Evolutionary conservation across 2,888 invertebrate species (phyloP), one percentile per base, ranked within the genome.

Genomic region (Catocala fraxini): DNA sequence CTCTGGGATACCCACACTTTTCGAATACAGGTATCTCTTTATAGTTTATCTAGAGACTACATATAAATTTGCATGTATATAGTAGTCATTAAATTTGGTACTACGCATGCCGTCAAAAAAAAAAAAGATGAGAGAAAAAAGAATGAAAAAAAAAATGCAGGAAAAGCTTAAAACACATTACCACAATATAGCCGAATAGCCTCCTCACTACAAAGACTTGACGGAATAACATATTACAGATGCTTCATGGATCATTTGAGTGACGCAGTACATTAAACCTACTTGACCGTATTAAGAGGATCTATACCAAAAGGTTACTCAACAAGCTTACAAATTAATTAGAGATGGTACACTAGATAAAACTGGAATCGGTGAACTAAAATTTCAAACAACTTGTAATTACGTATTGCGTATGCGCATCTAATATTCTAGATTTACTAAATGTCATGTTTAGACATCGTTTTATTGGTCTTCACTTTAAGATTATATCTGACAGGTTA

Each of bases 311-410:
- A 59, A 65, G 59, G 54, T 59, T 63, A 45, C 35, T 63, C 51
- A 59, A n/a, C n/a, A 15, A 73, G 54, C 49, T 70, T 56, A 61
- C 51, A 49, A 70, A 61, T 70, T 69, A 59, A 70, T 70, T 65
- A 59, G 56, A 43, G 56, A 65, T 65, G 54, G 56, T 60, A 56
- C 59, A 51, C 49, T 12, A 53, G 46, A 60, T 42, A 47, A 51
- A 48, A 33, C 39, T 9, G 13, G 39, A 52, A 33, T 7, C 10
- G 41, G 13, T 41, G 39, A 56, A 48, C 41, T 42, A 43, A 43
- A 49, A 43, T 49, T 49, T 51, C 49, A 49, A 56, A 48, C 42
- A 35, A 12, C 49, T 48, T 10, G 39, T 49, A 56, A 49, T 41
- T 49, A 42, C 11, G 10, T 39, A 5, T 56, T 49, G 13, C 49